Base-by-base conservation (phyloP, 1,140 invertebrate species). In the Laodelphax striatellus region DNA sequence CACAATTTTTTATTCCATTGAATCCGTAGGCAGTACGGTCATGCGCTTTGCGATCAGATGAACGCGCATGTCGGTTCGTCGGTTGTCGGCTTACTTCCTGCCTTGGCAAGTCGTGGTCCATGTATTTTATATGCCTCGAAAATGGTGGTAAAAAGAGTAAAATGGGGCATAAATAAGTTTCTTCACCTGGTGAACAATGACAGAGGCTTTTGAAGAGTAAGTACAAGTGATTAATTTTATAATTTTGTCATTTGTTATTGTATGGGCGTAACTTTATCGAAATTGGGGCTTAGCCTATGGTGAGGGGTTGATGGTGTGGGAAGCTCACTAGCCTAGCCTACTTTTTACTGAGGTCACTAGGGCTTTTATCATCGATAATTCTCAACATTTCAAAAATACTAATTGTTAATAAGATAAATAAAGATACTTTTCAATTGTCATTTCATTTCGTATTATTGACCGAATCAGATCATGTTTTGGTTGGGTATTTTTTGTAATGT, bases 131-230 rank as follows among this genome's bases (percentile, higher is more conserved):
- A 74, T 72, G 71, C 70, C 65, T 73, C 70, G 67, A 77, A 74
- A 76, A 77, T 77, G 74, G 68, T 74, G 72, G 72, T 70, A 67
- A 73, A 65, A 71, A 71, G 68, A 64, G 69, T 64, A 70, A 70
- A 71, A 72, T 72, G 70, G 72, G 68, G 66, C 70, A 72, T 66
- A 70, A 74, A 70, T 76, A 74, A 72, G 70, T 66, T 69, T 64
- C 70, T 71, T 66, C 68, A 68, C 65, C 71, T 68, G 63, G 70
- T 69, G 63, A 74, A 75, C 66, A 70, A 77, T 76, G 76, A 76
- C 75, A 75, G 76, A 77, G 69, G 69, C 72, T 68, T 72, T 69
- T 64, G 76, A 77, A 66, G 74, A 76, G 76, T 77, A 68, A 77
- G 75, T 76, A 70, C 61, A 16, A 43, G 44, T 19, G 24, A 52